Conservation (phyloP, 2,888 invertebrate genomes). For the Plemyria rubiginata region DNA sequence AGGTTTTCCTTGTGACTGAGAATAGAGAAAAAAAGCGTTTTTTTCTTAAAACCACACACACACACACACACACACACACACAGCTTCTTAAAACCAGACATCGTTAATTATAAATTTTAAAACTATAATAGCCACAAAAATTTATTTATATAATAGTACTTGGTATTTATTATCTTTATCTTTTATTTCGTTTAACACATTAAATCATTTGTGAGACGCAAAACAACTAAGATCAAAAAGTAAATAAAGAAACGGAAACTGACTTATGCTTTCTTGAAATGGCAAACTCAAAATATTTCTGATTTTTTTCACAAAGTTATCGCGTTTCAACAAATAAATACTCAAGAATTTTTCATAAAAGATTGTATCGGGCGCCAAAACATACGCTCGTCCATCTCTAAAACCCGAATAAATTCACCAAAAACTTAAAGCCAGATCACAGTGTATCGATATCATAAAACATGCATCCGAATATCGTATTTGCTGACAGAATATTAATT, state of each 20-base stretch:
- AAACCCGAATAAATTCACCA: conserved; percentile 59
- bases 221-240: neutral
- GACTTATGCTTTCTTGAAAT: neutral
- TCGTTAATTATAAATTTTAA: no score
- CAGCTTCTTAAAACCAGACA: no score
- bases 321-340: conserved; percentile 31
- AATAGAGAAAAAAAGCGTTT: no score
- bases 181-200: no score
- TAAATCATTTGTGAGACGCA: no score
- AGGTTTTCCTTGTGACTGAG: no score
- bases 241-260: neutral
- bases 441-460: conserved; percentile 67
- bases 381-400: conserved; percentile 50
- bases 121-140: no score
- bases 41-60: no score
- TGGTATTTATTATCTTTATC: no score
- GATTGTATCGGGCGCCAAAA: conserved; percentile 48
- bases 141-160: no score
- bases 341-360: conserved; percentile 10
- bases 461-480: conserved; percentile 66
- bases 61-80: no score
- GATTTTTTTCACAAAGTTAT: conserved; percentile 11
- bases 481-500: conserved; percentile 81
- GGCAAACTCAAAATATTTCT: neutral
- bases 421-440: conserved; percentile 58